phyloP scores from a whole-genome alignment of 2,888 invertebrate species.

The Amorpha juglandis region DNA sequence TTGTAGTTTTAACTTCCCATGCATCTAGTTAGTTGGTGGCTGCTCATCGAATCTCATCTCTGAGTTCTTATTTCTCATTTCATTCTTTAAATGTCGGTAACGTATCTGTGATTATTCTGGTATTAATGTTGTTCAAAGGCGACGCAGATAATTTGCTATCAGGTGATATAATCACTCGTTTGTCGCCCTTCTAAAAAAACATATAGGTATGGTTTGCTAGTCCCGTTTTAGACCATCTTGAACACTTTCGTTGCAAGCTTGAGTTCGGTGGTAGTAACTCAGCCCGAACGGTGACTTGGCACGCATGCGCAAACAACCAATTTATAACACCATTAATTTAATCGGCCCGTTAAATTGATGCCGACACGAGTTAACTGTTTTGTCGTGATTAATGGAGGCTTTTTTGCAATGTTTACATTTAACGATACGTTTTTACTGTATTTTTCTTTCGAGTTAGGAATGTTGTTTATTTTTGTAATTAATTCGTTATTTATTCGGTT shows the following conservation, averaged over 20 bases:
- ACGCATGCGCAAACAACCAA: conserved; percentile 44
- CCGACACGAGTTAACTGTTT: conserved; percentile 39
- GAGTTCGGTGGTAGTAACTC: background rate
- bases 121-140: too few relatives aligned
- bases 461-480: conserved; percentile 16
- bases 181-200: too few relatives aligned
- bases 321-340: conserved; percentile 51
- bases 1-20: too few relatives aligned
- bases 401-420: conserved; percentile 3
- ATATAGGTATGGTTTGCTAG: too few relatives aligned
- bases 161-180: too few relatives aligned
- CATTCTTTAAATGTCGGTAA: too few relatives aligned
- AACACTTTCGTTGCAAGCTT: background rate
- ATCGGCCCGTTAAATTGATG: conserved; percentile 45
- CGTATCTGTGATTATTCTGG: too few relatives aligned
- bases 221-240: background rate
- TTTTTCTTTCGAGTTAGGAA: background rate
- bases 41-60: too few relatives aligned
- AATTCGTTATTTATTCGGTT: conserved; percentile 9
- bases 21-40: too few relatives aligned
- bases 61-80: too few relatives aligned
- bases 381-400: conserved; percentile 13
- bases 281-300: background rate
- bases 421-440: conserved; percentile 10
- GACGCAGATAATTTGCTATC: too few relatives aligned